Base-by-base conservation (phyloP, 2,888 invertebrate species). In the Sthenelais limicola region DNA sequence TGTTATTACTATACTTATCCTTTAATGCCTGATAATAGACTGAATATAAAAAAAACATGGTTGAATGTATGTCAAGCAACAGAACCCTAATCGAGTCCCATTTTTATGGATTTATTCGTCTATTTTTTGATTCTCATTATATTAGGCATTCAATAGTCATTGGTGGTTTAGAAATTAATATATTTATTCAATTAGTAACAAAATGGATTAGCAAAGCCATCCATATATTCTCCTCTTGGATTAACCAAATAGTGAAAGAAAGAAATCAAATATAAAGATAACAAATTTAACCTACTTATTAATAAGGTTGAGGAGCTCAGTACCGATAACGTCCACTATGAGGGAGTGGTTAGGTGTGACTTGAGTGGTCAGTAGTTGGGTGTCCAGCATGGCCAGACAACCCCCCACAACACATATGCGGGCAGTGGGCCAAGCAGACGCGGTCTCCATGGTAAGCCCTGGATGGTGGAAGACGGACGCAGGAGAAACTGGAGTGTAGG, bases 361-460 rank as follows among this genome's bases (percentile, higher is more conserved):
- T 47, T 38, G 43, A 30, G 54, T 5, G 18, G 28, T 28, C 26
- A 70, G 70, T 1, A n/a, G 33, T 21, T 15, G 4, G 3, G 49
- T 7, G 7, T 35, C 70, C 43, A 70, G 54, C 70, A 70, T 70
- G 56, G 70, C 70, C 35, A 70, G 70, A 24, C 38, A 56, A 9
- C 70, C 38, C 18, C 47, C 56, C 26, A 38, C 32, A 9, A 70
- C 43, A 56, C 70, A 70, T 28, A 70, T 30, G 26, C n/a, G 38
- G 18, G 70, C 28, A 1, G 56, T 38, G n/a, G 52, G 48, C 48
- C 48, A 52, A 21, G 48, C n/a, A 5, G 38, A 26, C 12, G 4
- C 21, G 12, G 7, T n/a, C 26, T 9, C 3, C 3, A 52, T 35
- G 7, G 1, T 52, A 21, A 48, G 48, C 51, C 30, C 69, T 30